Evolutionary conservation across 2,797 vertebrate species (phyloP).

Genomic region (Pipistrellus nathusii): DNA sequence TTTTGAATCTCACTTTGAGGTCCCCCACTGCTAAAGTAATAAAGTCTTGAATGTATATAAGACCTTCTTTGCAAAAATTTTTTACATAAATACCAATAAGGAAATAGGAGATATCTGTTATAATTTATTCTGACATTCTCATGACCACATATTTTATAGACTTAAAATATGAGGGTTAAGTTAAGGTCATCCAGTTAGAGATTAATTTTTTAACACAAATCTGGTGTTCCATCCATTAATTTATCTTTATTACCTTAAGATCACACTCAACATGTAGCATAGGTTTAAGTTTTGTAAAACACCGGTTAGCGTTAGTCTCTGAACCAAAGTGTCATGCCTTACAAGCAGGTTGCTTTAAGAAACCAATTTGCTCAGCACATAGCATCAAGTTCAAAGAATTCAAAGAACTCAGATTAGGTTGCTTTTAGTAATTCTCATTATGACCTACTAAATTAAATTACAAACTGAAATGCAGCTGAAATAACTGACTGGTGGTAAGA

Average conservation of each 20-base stretch:
- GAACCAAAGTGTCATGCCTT: slow-evolving; percentile 54
- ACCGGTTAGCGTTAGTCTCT: slow-evolving; percentile 46
- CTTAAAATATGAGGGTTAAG: slow-evolving; percentile 47
- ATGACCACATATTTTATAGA: slow-evolving; percentile 43
- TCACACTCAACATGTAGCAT: not conserved
- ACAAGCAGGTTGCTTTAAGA: slow-evolving; percentile 65
- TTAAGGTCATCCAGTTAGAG: slow-evolving; percentile 54
- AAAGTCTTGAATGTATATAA: not conserved
- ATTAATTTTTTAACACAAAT: slow-evolving; percentile 60
- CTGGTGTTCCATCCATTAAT: slow-evolving; percentile 56
- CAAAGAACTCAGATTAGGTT: slow-evolving; percentile 67
- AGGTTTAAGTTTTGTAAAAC: slow-evolving; percentile 63
- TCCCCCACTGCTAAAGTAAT: slow-evolving; percentile 1
- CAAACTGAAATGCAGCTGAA: slow-evolving; percentile 66
- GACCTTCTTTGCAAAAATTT: not conserved
- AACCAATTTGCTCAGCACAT: slow-evolving; percentile 59
- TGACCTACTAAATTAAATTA: slow-evolving; percentile 66
- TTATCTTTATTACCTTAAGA: slow-evolving; percentile 67
- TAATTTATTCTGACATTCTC: not conserved
- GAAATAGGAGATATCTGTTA: slow-evolving; percentile 19
- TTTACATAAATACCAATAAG: not conserved
- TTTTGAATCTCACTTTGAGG: not conserved
- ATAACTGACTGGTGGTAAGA: slow-evolving; percentile 44
- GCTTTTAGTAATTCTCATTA: slow-evolving; percentile 60
- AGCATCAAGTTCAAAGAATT: slow-evolving; percentile 71